These are phyloP conservation scores for Triops cancriformis DNA, from an alignment of 1,140 invertebrate species.

Conservation along the genomic window DNA sequence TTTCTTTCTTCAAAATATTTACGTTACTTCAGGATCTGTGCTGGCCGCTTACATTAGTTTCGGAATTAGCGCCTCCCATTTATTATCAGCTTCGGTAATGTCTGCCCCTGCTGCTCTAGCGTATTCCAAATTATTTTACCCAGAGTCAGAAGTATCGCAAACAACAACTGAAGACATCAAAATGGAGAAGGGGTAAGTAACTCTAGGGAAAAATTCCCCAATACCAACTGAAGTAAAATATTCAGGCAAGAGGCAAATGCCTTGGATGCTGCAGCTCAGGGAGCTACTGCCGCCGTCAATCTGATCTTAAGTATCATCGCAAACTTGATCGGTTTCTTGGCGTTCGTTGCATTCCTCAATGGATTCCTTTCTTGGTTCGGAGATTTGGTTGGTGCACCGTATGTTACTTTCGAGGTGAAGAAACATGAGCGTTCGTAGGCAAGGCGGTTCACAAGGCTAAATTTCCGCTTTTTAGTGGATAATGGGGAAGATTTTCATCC, in stretches of 20 bases:
- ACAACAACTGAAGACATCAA: conserved; percentile 54
- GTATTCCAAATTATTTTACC: conserved; percentile 81
- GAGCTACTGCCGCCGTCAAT: conserved; percentile 67
- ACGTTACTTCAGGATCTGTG: conserved; percentile 55
- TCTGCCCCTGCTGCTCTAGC: conserved; percentile 84
- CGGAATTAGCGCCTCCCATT: conserved; percentile 69
- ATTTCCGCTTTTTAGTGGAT: conserved; percentile 52
- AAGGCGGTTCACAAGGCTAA: background rate
- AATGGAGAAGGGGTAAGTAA: conserved; percentile 37
- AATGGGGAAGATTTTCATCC: conserved; percentile 78
- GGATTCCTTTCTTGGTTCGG: conserved; percentile 69
- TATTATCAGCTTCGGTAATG: conserved; percentile 89
- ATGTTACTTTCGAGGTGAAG: conserved; percentile 45
- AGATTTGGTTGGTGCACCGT: conserved; percentile 54
- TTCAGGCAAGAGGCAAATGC: conserved; percentile 66
- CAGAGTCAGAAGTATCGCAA: conserved; percentile 69
- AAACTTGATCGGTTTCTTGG: conserved; percentile 84
- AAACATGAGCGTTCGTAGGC: conserved; percentile 23
- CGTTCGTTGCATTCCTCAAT: conserved; percentile 76
- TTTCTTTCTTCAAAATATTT: conserved; percentile 18
- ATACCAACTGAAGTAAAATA: conserved; percentile 1
- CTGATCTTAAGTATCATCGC: conserved; percentile 80
- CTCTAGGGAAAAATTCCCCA: background rate
- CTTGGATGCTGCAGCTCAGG: conserved; percentile 79
- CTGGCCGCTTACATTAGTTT: conserved; percentile 85